Conservation (phyloP, 2,888 invertebrate species). For the Aleiodes testaceus region DNA sequence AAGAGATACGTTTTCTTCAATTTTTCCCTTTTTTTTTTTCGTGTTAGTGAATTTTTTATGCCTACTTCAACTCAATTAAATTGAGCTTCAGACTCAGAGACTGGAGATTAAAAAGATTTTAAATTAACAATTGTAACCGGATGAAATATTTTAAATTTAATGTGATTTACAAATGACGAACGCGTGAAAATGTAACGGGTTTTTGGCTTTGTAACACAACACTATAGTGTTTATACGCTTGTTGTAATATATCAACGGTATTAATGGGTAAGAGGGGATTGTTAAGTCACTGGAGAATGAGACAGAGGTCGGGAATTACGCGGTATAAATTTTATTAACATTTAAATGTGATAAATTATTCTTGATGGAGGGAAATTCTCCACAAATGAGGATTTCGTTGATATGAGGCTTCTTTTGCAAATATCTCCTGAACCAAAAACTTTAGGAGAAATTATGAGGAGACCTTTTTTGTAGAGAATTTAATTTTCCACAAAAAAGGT, state of each 20-base stretch:
- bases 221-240: slow-evolving; percentile 18
- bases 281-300: slow-evolving; percentile 19
- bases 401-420: too few species aligned
- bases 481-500: not conserved
- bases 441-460: too few species aligned
- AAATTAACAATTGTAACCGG: slow-evolving; percentile 7
- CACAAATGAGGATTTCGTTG: not conserved
- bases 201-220: slow-evolving; percentile 21
- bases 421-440: too few species aligned
- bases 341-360: slow-evolving; percentile 62
- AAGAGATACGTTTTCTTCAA: slow-evolving; percentile 11
- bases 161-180: slow-evolving; percentile 26
- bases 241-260: slow-evolving; percentile 31
- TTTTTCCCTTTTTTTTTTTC: slow-evolving; percentile 18
- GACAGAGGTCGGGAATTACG: slow-evolving; percentile 26
- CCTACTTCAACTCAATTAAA: slow-evolving; percentile 32
- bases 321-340: slow-evolving; percentile 57
- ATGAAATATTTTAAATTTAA: slow-evolving; percentile 5
- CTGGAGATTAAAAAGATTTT: not conserved
- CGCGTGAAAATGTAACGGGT: slow-evolving; percentile 32
- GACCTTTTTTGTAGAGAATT: too few species aligned
- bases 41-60: slow-evolving; percentile 16
- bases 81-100: not conserved
- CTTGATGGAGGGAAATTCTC: not conserved
- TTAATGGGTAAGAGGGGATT: slow-evolving; percentile 34